Conservation (phyloP, 2,888 invertebrate genomes). For the Heliconius ethilla region DNA sequence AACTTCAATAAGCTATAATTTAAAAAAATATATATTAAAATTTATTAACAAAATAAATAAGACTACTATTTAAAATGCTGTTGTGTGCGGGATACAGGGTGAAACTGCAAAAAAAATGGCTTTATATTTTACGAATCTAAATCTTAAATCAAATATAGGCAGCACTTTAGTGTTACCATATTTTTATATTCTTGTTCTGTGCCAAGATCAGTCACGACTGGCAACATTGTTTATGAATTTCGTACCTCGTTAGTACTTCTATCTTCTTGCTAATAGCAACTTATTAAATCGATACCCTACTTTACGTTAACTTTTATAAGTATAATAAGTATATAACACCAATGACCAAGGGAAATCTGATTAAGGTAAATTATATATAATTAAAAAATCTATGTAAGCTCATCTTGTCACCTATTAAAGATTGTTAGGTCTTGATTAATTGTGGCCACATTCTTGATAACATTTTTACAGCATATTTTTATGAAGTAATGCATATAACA, state of each 20-base stretch:
- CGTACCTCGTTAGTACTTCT: slow-evolving; percentile 61
- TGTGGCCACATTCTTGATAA: neutral
- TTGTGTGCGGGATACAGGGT: neutral
- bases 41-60: too few species aligned
- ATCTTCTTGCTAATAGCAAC: slow-evolving; percentile 59
- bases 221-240: slow-evolving; percentile 50
- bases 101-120: neutral
- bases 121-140: neutral
- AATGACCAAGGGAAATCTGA: neutral
- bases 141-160: neutral
- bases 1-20: too few species aligned
- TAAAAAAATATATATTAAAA: too few species aligned
- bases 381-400: slow-evolving; percentile 12
- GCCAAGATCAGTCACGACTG: slow-evolving; percentile 57
- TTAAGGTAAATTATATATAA: slow-evolving; percentile 18
- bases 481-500: too few species aligned
- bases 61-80: neutral
- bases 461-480: neutral
- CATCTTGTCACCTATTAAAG: neutral
- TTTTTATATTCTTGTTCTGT: slow-evolving; percentile 25
- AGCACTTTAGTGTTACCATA: neutral
- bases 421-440: neutral
- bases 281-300: slow-evolving; percentile 46
- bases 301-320: slow-evolving; percentile 20
- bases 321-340: slow-evolving; percentile 28